phyloP scores from a whole-genome alignment of 1,140 invertebrate species.

The Bathynomus jamesi region DNA sequence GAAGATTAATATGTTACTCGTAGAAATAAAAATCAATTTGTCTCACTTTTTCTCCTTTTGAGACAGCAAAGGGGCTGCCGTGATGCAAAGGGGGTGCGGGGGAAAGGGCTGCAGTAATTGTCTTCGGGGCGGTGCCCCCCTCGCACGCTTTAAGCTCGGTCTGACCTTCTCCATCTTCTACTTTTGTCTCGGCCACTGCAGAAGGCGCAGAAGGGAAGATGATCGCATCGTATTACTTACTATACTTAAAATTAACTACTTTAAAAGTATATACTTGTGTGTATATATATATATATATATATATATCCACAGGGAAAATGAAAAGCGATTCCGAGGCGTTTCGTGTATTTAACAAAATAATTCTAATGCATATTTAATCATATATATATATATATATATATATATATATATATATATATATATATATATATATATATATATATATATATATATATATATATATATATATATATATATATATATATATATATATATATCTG shows the following conservation, averaged over 20 bases:
- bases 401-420: not conserved
- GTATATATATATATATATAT: not conserved
- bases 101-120: slow-evolving; percentile 27
- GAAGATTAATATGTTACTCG: no score
- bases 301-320: no score
- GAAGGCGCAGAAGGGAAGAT: no score
- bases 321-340: no score
- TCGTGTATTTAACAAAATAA: no score
- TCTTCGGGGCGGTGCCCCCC: slow-evolving; percentile 30
- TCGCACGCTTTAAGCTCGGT: slow-evolving; percentile 35
- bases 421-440: slow-evolving; percentile 3
- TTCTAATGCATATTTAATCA: not conserved
- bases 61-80: slow-evolving; percentile 26
- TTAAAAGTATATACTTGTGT: not conserved
- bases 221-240: no score
- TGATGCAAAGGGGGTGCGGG: slow-evolving; percentile 21
- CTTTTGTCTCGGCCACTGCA: slow-evolving; percentile 34
- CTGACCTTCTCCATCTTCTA: slow-evolving; percentile 32
- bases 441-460: not conserved
- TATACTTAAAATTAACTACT: not conserved
- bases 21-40: no score
- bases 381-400: not conserved
- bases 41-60: slow-evolving; percentile 52
- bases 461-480: not conserved
- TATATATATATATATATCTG: not conserved